Evolutionary conservation across 2,113 vertebrate species (phyloP).

Genomic region (Taurulus bubalis): DNA sequence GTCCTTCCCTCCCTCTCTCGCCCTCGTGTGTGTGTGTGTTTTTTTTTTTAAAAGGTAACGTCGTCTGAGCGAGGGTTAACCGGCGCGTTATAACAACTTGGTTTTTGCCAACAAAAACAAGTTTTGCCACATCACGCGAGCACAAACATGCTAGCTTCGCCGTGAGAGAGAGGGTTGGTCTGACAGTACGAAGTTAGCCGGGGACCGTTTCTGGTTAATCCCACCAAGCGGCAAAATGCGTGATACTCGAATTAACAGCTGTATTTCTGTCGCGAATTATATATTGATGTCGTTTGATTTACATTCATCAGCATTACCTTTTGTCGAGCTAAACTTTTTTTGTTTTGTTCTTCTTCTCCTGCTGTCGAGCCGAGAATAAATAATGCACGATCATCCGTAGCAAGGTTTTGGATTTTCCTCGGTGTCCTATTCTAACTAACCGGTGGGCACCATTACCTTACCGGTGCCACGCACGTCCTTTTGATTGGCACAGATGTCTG

Average conservation of each 20-base stretch:
- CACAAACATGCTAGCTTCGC: slow-evolving; percentile 26
- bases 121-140: slow-evolving; percentile 34
- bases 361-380: not conserved
- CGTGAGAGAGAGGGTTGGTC: not conserved
- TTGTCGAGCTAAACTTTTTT: slow-evolving; percentile 24
- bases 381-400: not conserved
- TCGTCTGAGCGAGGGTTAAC: not conserved
- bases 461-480: slow-evolving; percentile 65
- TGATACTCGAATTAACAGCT: slow-evolving; percentile 7
- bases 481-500: slow-evolving; percentile 5
- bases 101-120: too few relatives aligned
- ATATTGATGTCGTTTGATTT: not conserved
- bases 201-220: slow-evolving; percentile 16
- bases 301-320: not conserved
- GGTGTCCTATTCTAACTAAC: slow-evolving; percentile 1
- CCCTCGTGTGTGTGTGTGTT: not conserved
- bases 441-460: slow-evolving; percentile 62
- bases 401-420: not conserved
- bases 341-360: not conserved
- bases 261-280: too few relatives aligned
- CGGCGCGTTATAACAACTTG: slow-evolving; percentile 23
- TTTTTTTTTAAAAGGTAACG: slow-evolving; percentile 16
- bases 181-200: slow-evolving; percentile 51
- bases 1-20: not conserved
- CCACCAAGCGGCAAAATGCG: slow-evolving; percentile 58